These are phyloP conservation scores for Patiria miniata DNA, from an alignment of 35 echinoderm and acorn worm genomes.

Conservation along the genomic window DNA sequence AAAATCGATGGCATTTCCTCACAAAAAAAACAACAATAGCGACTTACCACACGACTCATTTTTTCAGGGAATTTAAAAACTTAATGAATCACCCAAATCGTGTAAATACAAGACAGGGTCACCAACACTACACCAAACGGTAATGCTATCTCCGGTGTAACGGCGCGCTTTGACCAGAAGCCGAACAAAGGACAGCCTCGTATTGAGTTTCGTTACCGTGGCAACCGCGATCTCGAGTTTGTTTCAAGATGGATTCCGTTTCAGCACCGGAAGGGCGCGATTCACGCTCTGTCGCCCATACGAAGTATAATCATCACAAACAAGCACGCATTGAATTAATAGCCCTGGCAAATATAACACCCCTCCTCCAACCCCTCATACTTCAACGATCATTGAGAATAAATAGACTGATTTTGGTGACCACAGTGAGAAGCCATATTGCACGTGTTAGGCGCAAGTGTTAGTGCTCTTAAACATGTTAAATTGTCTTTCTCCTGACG, in stretches of 20 bases:
- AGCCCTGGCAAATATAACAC: no score
- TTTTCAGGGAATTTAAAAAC: neutral
- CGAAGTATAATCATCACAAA: neutral
- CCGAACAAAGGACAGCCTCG: neutral
- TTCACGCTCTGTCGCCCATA: neutral
- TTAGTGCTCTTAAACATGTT: no score
- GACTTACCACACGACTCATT: no score
- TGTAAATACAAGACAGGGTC: neutral
- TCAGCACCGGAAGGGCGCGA: neutral
- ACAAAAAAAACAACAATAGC: no score
- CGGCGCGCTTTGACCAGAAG: neutral
- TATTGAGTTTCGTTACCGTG: constrained; percentile 1
- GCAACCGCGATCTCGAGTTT: neutral
- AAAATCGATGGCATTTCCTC: no score
- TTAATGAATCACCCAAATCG: neutral
- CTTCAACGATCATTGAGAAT: no score
- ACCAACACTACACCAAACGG: neutral
- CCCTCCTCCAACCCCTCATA: no score
- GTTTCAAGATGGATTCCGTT: neutral
- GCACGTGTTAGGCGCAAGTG: no score
- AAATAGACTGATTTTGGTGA: no score
- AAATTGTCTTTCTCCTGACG: no score
- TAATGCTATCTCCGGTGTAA: neutral
- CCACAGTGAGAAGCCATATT: no score
- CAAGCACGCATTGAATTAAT: neutral